Conservation (phyloP, 2,113 vertebrate species). For the Poeciliopsis prolifica region DNA sequence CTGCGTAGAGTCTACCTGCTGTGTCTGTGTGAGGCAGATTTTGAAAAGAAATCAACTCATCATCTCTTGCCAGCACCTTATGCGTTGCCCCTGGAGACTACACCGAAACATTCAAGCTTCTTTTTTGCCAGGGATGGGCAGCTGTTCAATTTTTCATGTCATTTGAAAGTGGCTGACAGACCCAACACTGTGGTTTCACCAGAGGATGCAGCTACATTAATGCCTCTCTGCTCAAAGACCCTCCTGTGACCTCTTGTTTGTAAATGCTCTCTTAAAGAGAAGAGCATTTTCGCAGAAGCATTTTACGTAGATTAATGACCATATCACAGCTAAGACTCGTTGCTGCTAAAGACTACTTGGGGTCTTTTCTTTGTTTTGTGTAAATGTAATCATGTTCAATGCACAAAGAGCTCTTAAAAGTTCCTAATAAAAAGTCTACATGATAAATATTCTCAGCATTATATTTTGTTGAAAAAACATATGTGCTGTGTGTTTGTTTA, state of each 20-base stretch:
- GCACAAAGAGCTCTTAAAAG: conserved; percentile 6
- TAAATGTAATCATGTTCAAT: conserved; percentile 19
- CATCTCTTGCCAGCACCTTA: conserved; percentile 46
- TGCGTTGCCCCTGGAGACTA: conserved; percentile 44
- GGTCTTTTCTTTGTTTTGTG: conserved; percentile 32
- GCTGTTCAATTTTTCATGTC: conserved; percentile 77
- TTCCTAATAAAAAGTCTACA: conserved; percentile 10
- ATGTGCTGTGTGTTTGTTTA: background rate
- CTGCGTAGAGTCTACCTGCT: conserved; percentile 31
- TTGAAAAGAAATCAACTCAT: conserved; percentile 48
- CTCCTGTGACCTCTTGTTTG: conserved; percentile 81
- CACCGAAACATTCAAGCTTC: conserved; percentile 61
- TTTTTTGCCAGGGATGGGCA: conserved; percentile 53
- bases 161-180: conserved; percentile 84
- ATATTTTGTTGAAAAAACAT: background rate
- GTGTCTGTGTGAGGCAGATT: conserved; percentile 46
- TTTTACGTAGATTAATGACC: conserved; percentile 81
- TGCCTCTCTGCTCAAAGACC: conserved; percentile 82
- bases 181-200: conserved; percentile 83
- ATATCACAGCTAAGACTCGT: conserved; percentile 56
- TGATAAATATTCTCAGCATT: background rate
- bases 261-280: conserved; percentile 79
- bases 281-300: conserved; percentile 71
- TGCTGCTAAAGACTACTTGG: conserved; percentile 31
- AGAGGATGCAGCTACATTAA: conserved; percentile 81